phyloP scores from a whole-genome alignment of 2,888 invertebrate genomes.

The Drosophila kambysellisi region DNA sequence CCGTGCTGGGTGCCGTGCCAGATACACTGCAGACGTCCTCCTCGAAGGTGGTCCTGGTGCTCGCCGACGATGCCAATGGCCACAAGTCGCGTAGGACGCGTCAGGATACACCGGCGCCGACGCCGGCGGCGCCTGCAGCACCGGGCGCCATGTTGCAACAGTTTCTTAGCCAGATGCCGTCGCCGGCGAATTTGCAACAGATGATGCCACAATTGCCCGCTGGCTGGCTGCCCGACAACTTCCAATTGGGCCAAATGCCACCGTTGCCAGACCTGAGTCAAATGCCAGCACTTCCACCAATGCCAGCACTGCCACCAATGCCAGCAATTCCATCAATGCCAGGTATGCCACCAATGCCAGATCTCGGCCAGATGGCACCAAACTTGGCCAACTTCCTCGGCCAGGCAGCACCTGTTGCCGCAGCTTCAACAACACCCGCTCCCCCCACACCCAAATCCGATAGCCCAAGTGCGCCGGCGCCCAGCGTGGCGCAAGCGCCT shows the following conservation, averaged over 20 bases:
- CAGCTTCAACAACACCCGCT: slow-evolving; percentile 11
- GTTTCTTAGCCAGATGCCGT: slow-evolving; percentile 40
- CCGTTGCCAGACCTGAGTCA: slow-evolving; percentile 34
- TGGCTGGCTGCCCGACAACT: slow-evolving; percentile 32
- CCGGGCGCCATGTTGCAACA: slow-evolving; percentile 26
- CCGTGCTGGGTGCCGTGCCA: slow-evolving; percentile 57
- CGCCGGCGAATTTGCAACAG: slow-evolving; percentile 30
- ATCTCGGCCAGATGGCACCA: slow-evolving; percentile 28
- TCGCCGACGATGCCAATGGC: slow-evolving; percentile 74
- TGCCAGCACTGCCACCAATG: not conserved
- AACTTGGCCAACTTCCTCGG: slow-evolving; percentile 44
- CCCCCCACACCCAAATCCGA: slow-evolving; percentile 6
- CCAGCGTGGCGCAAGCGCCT: slow-evolving; percentile 1
- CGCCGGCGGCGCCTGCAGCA: not conserved
- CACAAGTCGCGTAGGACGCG: slow-evolving; percentile 53
- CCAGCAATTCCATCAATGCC: slow-evolving; percentile 1
- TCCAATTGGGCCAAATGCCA: slow-evolving; percentile 34
- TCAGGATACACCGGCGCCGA: slow-evolving; percentile 43
- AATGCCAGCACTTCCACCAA: slow-evolving; percentile 8
- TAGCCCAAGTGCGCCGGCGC: not conserved
- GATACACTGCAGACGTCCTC: slow-evolving; percentile 48
- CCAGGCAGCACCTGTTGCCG: slow-evolving; percentile 26
- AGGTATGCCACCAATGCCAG: slow-evolving; percentile 4
- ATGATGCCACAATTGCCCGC: slow-evolving; percentile 7
- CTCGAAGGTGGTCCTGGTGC: slow-evolving; percentile 79